Evolutionary conservation across 2,888 invertebrate species (phyloP), one percentile per base, ranked within the genome.

Genomic region (Phaonia tiefii): DNA sequence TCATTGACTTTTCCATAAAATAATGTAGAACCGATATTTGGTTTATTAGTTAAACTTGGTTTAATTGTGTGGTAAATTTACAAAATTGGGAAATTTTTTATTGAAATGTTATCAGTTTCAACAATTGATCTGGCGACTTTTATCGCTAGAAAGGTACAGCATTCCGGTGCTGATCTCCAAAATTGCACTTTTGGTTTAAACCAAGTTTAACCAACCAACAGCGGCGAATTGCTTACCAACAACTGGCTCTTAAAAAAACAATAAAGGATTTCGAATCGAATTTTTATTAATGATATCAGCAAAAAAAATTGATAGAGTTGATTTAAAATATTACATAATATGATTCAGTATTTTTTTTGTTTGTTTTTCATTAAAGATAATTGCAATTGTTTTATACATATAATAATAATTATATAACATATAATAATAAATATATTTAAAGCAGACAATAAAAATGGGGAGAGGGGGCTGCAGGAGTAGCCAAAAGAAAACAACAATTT

Each of bases 191-290:
- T n/a, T n/a, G n/a, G n/a, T n/a, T n/a, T n/a, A n/a, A n/a, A n/a
- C n/a, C n/a, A n/a, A n/a, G n/a, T n/a, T n/a, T n/a, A n/a, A n/a
- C n/a, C n/a, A n/a, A n/a, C n/a, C n/a, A n/a, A n/a, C n/a, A n/a
- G n/a, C n/a, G n/a, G n/a, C n/a, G n/a, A n/a, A n/a, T n/a, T n/a
- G n/a, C n/a, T n/a, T n/a, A n/a, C n/a, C n/a, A n/a, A n/a, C n/a
- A n/a, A n/a, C n/a, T n/a, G n/a, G n/a, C n/a, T n/a, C 13, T 17
- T 1, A 71, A 15, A 69, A 20, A 71, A 67, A 75, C 75, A 76
- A 80, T n/a, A 54, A 44, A 74, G 8, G 84, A 85, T 87, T 86
- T 88, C 60, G 56, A 42, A 51, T 37, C 73, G 80, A 67, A 65
- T 63, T 84, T 85, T 70, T 75, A 72, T 80, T 66, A 77, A 78